phyloP scores from a whole-genome alignment of 1,140 invertebrate species.

The Pentalonia nigronervosa region DNA sequence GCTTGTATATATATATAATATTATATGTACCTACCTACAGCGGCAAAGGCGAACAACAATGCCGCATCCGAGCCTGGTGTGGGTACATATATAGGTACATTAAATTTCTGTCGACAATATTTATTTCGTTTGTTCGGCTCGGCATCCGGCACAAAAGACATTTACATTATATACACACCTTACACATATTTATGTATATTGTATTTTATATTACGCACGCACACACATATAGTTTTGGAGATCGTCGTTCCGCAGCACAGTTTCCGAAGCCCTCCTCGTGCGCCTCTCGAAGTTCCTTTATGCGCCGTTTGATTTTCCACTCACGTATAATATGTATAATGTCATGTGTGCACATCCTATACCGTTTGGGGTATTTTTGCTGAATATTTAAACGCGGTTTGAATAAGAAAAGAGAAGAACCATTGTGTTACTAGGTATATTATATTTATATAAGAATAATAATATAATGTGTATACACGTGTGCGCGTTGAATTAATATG shows the following conservation, averaged over 20 bases:
- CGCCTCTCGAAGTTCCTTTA: background rate
- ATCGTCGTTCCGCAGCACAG: slow-evolving; percentile 3
- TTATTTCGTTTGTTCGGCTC: slow-evolving; percentile 1
- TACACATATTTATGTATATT: background rate
- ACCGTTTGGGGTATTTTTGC: background rate
- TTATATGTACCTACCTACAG: background rate
- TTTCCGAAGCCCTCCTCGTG: background rate
- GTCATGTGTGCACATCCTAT: background rate
- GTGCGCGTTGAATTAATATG: background rate
- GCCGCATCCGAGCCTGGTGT: background rate
- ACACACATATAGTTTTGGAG: background rate
- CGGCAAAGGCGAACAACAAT: background rate
- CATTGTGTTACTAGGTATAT: slow-evolving; percentile 5
- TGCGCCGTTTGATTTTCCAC: background rate
- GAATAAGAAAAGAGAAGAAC: background rate
- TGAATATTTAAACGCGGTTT: background rate
- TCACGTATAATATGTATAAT: background rate
- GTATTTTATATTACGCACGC: background rate
- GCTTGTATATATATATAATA: background rate
- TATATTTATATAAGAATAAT: background rate
- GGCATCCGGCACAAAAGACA: slow-evolving; percentile 5
- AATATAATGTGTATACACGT: background rate
- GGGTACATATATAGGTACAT: background rate
- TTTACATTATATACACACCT: background rate
- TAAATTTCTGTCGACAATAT: slow-evolving; percentile 6